Percentiles rank a stretch among this genome's conserved stretches.
Conservation (phyloP, 2,113 vertebrate species). For the Corynorhinus townsendii region DNA sequence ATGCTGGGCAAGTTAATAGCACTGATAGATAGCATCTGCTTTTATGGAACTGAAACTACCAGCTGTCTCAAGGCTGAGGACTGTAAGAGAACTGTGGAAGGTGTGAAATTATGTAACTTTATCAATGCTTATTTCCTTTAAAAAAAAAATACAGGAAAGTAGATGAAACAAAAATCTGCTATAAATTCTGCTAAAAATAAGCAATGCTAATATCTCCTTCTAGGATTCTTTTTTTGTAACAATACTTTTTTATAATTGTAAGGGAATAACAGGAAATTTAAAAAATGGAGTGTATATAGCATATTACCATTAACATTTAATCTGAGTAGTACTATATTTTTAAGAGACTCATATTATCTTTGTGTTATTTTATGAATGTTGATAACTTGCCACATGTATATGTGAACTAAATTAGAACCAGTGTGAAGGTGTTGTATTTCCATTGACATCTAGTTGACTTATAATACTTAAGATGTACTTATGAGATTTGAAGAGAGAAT, state of each 20-base stretch:
- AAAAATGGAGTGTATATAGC: background rate
- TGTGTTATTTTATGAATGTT: background rate
- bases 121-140: background rate
- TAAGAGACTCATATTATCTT: background rate
- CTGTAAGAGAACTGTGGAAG: too few species aligned
- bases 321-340: background rate
- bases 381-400: background rate
- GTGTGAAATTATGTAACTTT: background rate
- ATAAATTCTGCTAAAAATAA: background rate
- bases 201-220: background rate
- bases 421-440: background rate
- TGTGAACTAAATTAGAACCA: background rate
- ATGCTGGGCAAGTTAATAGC: background rate
- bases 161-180: background rate
- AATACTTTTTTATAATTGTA: background rate
- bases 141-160: background rate
- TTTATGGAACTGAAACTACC: background rate
- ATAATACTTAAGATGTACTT: background rate
- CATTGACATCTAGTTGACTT: background rate
- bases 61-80: background rate
- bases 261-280: conserved; percentile 6
- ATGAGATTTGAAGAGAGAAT: background rate
- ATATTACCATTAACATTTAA: background rate
- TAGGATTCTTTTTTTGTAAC: background rate
- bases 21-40: background rate